Base-by-base conservation (phyloP, 2,888 invertebrate genomes). In the Bombylius major region DNA sequence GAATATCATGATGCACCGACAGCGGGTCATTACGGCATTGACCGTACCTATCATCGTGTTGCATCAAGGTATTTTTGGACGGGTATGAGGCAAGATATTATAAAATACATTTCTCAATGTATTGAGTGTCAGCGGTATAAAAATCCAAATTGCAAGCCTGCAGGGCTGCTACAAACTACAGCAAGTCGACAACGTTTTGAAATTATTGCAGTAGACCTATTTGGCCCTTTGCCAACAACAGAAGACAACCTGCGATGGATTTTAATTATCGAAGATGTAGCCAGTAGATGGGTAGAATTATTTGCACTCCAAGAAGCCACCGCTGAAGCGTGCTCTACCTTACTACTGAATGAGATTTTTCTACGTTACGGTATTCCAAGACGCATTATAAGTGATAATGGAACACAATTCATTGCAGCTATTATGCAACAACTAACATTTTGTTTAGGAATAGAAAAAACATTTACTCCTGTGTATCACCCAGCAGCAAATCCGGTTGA, bases 401-500 rank as follows among this genome's bases (percentile, higher is more conserved):
- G 23, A 23, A 23, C 23, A 23, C 23, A 23, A 23, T 23, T 23
- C 23, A 23, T 23, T 23, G 23, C 23, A 3, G 63, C 60, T 0
- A 59, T 70, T 1, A 69, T 71, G 67, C 70, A 70, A 51, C 60
- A 70, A 49, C 50, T 67, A 0, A 49, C 54, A 3, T 55, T 55
- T 50, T 60, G 56, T 42, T 47, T 47, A 11, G 62, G 57, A 1
- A 54, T 62, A 33, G 62, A 53, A 49, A 64, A 65, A 65, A 63
- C 66, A 4, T 51, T 67, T 5, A 63, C 62, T 4, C 67, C 69
- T 0, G 51, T 66, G 0, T 69, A 70, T 56, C 69, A 71, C 48
- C 69, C 69, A 0, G 63, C 66, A 39, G 64, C 66, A 0, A 70
- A 69, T 50, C 69, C 67, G 0, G 68, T 65, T 1, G 69, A 69